Conservation (phyloP, 2,888 invertebrate species). For the Nysson spinosus region DNA sequence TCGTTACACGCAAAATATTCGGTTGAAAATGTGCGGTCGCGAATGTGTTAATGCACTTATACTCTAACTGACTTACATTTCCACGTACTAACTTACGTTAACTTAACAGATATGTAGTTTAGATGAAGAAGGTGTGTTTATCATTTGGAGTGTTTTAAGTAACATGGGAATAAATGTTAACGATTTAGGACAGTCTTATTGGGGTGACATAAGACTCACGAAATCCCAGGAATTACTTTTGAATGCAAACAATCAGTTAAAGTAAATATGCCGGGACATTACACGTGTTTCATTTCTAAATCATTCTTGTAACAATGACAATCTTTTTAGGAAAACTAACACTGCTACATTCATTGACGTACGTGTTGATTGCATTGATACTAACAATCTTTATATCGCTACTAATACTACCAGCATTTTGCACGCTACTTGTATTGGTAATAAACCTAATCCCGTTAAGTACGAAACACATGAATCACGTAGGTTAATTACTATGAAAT, state of each 20-base stretch:
- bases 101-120: constrained; percentile 78
- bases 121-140: constrained; percentile 78
- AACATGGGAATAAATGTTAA: constrained; percentile 65
- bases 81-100: constrained; percentile 7
- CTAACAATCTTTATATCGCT: constrained; percentile 77
- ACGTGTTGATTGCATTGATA: constrained; percentile 75
- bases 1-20: too few species aligned
- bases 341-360: constrained; percentile 73
- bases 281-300: too few species aligned
- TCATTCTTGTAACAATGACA: too few species aligned
- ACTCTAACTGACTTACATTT: too few species aligned
- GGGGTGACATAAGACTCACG: constrained; percentile 76
- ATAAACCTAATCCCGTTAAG: constrained; percentile 62
- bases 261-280: constrained; percentile 56
- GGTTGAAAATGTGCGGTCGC: too few species aligned
- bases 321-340: constrained; percentile 17
- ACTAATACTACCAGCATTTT: constrained; percentile 78
- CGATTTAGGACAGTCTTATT: constrained; percentile 74
- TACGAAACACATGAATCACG: constrained; percentile 67
- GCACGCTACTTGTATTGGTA: constrained; percentile 73
- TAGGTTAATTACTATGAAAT: constrained; percentile 30
- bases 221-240: constrained; percentile 75
- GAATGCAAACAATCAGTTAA: constrained; percentile 18
- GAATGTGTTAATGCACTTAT: neutral
- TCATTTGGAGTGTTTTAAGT: constrained; percentile 78